These are phyloP conservation scores for Plectropomus leopardus DNA, from an alignment of 2,113 vertebrate genomes.

Conservation along the genomic window DNA sequence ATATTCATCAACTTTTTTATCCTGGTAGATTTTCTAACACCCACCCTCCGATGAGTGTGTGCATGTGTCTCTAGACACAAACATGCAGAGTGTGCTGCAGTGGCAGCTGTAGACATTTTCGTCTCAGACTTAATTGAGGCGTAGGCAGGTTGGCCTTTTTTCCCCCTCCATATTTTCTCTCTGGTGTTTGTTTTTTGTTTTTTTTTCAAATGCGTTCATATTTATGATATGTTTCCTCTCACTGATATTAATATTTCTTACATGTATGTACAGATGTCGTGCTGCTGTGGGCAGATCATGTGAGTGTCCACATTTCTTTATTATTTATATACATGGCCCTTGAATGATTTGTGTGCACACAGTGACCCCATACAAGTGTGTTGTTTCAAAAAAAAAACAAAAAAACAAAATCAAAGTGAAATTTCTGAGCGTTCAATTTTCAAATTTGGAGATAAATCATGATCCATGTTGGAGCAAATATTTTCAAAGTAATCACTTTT, in stretches of 20 bases:
- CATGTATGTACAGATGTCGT: not conserved
- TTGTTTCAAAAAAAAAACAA: slow-evolving; percentile 1
- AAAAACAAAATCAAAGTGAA: slow-evolving; percentile 39
- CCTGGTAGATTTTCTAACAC: slow-evolving; percentile 44
- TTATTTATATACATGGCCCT: not conserved
- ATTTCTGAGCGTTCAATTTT: slow-evolving; percentile 10
- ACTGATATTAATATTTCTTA: not conserved
- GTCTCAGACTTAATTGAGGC: slow-evolving; percentile 73
- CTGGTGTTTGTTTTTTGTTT: slow-evolving; percentile 16
- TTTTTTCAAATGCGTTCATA: slow-evolving; percentile 2
- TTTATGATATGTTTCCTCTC: not conserved
- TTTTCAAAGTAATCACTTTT: slow-evolving; percentile 25
- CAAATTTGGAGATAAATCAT: not conserved
- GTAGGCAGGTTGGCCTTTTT: slow-evolving; percentile 56
- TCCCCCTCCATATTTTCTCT: slow-evolving; percentile 21
- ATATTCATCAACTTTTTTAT: slow-evolving; percentile 48
- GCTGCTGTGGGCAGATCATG: not conserved
- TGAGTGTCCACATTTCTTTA: not conserved
- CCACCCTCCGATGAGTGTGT: slow-evolving; percentile 38
- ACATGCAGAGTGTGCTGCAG: slow-evolving; percentile 22
- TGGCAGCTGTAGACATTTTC: slow-evolving; percentile 55
- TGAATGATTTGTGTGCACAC: not conserved
- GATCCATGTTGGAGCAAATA: not conserved
- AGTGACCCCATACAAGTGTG: not conserved
- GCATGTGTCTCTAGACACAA: slow-evolving; percentile 16